A percentile compares a stretch with the other conserved stretches of the same genome.
Evolutionary conservation across 2,113 vertebrate genomes (phyloP).

Genomic region (Argyrosomus japonicus): DNA sequence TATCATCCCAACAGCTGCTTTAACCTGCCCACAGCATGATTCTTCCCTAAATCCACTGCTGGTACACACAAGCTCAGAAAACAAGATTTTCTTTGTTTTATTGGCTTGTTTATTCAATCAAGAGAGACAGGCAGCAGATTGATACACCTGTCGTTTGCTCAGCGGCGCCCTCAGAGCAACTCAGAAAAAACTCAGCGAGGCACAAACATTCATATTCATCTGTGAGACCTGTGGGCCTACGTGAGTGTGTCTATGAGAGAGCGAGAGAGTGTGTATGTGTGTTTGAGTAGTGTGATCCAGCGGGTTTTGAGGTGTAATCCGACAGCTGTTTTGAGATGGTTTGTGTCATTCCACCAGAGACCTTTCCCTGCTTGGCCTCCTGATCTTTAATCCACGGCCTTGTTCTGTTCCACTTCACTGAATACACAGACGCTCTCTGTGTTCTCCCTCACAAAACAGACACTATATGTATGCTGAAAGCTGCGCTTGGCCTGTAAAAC

Average conservation of each 20-base stretch:
- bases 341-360: conserved; percentile 50
- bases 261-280: neutral
- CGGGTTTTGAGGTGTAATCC: conserved; percentile 61
- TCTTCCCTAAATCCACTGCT: neutral
- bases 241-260: conserved; percentile 4
- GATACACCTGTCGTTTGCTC: conserved; percentile 66
- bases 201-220: conserved; percentile 66
- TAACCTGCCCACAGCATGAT: neutral
- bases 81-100: conserved; percentile 47
- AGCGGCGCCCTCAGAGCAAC: conserved; percentile 42
- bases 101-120: conserved; percentile 59
- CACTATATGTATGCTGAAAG: conserved; percentile 37
- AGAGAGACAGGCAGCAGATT: conserved; percentile 34
- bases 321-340: conserved; percentile 62
- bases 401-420: conserved; percentile 55
- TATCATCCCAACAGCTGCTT: neutral
- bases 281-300: conserved; percentile 31
- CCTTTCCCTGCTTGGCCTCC: conserved; percentile 44
- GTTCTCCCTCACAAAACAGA: conserved; percentile 32
- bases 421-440: conserved; percentile 23
- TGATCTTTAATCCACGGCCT: conserved; percentile 71
- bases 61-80: conserved; percentile 30
- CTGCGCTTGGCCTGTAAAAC: conserved; percentile 34
- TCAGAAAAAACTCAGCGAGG: conserved; percentile 50
- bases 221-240: conserved; percentile 26